Percentiles rank a stretch among this genome's conserved stretches.
Evolutionary conservation across 2,797 vertebrate species (phyloP).

Genomic region (Clarias pachynema): DNA sequence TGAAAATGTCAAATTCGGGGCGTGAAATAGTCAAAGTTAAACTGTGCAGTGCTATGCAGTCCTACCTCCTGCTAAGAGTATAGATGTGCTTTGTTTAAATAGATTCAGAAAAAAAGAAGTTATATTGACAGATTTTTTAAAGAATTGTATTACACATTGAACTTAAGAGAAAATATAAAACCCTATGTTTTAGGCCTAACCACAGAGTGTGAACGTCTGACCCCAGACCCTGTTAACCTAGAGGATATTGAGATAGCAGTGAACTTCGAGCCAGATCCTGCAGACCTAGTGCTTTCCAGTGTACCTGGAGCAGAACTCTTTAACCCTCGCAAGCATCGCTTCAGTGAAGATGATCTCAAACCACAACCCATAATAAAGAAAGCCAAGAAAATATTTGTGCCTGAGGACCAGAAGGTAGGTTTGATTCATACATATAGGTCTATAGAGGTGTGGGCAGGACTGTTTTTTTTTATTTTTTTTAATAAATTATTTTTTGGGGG

Average conservation of each 20-base stretch:
- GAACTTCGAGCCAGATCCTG: slow-evolving; percentile 93
- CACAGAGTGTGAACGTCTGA: slow-evolving; percentile 73
- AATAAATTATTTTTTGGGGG: too few species aligned
- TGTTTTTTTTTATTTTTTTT: background rate
- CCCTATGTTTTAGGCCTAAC: slow-evolving; percentile 72
- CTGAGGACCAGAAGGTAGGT: slow-evolving; percentile 90
- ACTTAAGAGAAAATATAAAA: background rate
- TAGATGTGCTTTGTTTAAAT: background rate
- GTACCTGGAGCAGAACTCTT: slow-evolving; percentile 95
- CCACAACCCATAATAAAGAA: slow-evolving; percentile 99
- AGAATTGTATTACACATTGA: background rate
- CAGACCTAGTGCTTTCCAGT: slow-evolving; percentile 92
- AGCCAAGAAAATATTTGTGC: slow-evolving; percentile 95
- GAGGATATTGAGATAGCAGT: slow-evolving; percentile 87
- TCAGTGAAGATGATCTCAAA: slow-evolving; percentile 92
- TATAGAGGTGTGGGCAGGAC: background rate
- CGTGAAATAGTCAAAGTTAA: background rate
- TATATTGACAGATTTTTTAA: background rate
- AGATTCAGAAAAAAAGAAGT: background rate
- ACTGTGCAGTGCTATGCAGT: background rate
- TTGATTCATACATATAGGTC: background rate
- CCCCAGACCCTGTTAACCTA: slow-evolving; percentile 80
- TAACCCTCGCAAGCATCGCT: slow-evolving; percentile 93
- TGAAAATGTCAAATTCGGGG: background rate
- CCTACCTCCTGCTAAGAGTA: background rate